Evolutionary conservation across 2,113 vertebrate genomes (phyloP).

Genomic region (Actenoides hombroni): DNA sequence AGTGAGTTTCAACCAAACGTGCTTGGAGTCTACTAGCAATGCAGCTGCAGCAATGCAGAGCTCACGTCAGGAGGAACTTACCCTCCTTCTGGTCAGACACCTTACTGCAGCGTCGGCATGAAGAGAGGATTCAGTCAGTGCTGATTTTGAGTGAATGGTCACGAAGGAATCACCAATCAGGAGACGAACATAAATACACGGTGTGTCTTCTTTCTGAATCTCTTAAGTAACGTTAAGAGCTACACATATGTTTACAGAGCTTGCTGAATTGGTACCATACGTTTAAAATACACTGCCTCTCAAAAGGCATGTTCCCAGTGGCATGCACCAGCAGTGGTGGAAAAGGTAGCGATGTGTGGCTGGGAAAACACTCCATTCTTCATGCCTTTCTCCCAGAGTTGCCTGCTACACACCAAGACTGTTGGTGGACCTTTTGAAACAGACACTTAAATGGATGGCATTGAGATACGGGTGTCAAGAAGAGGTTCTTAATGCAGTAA

Average conservation of each 20-base stretch:
- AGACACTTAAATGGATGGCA: background rate
- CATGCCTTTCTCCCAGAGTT: background rate
- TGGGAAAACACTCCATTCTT: constrained; percentile 21
- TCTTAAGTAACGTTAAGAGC: background rate
- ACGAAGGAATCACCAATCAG: background rate
- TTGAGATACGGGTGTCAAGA: background rate
- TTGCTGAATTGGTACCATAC: background rate
- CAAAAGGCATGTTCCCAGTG: background rate
- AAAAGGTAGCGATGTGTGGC: background rate
- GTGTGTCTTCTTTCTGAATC: background rate
- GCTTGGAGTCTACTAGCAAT: background rate
- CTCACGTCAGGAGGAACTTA: rapidly evolving
- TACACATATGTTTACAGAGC: background rate
- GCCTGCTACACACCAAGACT: background rate
- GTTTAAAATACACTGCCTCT: background rate
- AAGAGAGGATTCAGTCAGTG: background rate
- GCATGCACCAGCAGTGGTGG: background rate
- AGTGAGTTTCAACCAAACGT: background rate
- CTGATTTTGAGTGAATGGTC: background rate
- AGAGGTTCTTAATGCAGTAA: background rate
- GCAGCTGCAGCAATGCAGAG: background rate
- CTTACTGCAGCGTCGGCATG: background rate
- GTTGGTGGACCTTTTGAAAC: constrained; percentile 2
- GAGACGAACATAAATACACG: background rate
- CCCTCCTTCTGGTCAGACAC: background rate